Evolutionary conservation across 2,113 vertebrate genomes (phyloP), one percentile per base, ranked within the genome.

Genomic region (Psophia crepitans): DNA sequence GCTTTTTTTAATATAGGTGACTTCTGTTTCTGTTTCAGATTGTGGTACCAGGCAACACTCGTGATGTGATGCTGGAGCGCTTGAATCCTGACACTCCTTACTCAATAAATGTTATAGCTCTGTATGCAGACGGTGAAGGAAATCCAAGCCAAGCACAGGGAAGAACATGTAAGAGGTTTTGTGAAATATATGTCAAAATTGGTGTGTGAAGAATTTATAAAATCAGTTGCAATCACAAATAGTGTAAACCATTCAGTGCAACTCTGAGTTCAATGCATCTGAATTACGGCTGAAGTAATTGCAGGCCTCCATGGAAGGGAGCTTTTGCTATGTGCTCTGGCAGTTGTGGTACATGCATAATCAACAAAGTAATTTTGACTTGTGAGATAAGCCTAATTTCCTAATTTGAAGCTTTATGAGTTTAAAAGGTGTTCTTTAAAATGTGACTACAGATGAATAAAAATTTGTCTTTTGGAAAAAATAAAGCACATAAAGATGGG

Each of bases 111-210:
- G 98, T 99, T 16, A 41, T 98, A 12, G 98, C 99, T 26, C 56
- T 99, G 58, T 99, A 99, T 46, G 97, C 99, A 0, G 99, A 99
- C 46, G 99, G 98, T 74, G 98, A 98, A 82, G 99, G 99, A n/a
- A 87, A 98, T n/a, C 96, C 97, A 7, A 98, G 98, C 73, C 95
- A 96, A 49, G 97, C 96, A 89, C 97, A 98, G 11, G 99, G 99
- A 83, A 99, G 98, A 97, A 99, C 99, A 97, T 73, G 99, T 99
- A 97, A 98, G 99, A 97, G 77, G 19, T 71, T 53, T 85, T 91
- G n/a, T 71, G 33, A 92, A 78, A 51, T 39, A 37, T 44, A 8
- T 10, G 2, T 82, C 33, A 26, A 83, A 78, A 85, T 2, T 24
- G 3, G 5, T 60, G n/a, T 46, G 12, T 71, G 51, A 63, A 53